phyloP scores from a whole-genome alignment of 2,113 vertebrate genomes.

The Charina bottae region DNA sequence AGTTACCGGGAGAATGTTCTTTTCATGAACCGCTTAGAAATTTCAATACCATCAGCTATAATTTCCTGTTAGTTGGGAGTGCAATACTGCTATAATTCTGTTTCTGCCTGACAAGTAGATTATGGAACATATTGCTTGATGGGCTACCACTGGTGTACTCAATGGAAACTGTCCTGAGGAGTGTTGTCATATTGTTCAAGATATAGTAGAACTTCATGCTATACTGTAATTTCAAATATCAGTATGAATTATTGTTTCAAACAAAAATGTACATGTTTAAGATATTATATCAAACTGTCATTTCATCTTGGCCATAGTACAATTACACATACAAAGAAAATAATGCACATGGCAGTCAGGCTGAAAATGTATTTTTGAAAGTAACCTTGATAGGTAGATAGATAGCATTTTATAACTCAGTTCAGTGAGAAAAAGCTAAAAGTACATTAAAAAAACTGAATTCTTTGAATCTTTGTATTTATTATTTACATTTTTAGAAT shows the following conservation, averaged over 20 bases:
- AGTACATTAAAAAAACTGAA: not conserved
- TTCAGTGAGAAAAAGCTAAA: not conserved
- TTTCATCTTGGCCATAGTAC: not conserved
- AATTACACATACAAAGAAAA: not conserved
- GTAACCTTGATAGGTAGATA: not conserved
- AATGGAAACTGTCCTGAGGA: not conserved
- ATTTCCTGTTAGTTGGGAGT: not conserved
- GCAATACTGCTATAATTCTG: not conserved
- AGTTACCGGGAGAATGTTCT: not conserved
- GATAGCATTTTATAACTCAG: not conserved
- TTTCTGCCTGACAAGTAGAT: not conserved
- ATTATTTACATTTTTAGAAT: not conserved
- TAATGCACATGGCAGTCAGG: not conserved
- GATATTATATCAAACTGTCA: not conserved
- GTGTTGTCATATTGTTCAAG: not conserved
- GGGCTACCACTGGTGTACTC: not conserved
- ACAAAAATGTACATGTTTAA: accelerated
- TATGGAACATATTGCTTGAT: not conserved
- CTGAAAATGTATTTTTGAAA: not conserved
- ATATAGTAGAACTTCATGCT: not conserved
- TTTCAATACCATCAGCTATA: not conserved
- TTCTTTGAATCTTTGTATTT: not conserved
- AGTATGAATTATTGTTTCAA: not conserved
- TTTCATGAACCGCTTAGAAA: not conserved
- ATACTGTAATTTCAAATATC: not conserved